A percentile compares a stretch with the other conserved stretches of the same genome.
phyloP scores from a whole-genome alignment of 2,888 invertebrate species.

The Archips crataeganus region DNA sequence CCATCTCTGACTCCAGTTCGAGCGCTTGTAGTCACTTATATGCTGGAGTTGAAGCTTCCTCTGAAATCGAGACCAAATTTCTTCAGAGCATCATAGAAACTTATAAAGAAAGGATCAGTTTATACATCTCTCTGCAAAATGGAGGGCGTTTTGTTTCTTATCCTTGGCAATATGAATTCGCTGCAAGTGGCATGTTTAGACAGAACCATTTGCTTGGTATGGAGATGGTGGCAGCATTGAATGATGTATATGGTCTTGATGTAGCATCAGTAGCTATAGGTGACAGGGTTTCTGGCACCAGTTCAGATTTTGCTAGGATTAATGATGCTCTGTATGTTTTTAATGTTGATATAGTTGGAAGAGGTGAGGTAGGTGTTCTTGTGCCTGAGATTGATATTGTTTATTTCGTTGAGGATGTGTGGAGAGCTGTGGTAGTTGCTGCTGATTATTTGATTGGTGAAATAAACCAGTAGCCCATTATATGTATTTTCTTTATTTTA shows the following conservation, averaged over 20 bases:
- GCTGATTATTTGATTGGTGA: conserved; percentile 51
- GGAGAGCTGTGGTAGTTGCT: conserved; percentile 65
- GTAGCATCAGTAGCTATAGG: conserved; percentile 62
- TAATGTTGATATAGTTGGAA: conserved; percentile 65
- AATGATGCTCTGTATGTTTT: conserved; percentile 62
- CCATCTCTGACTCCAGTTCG: conserved; percentile 83
- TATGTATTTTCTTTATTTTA: not conserved
- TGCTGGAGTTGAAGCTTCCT: conserved; percentile 87
- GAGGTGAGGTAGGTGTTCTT: conserved; percentile 58
- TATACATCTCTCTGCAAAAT: conserved; percentile 92
- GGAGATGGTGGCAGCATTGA: conserved; percentile 62
- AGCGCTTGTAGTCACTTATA: conserved; percentile 88
- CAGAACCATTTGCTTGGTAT: conserved; percentile 65
- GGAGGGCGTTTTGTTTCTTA: conserved; percentile 89
- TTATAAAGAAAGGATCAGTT: conserved; percentile 75
- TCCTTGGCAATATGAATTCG: conserved; percentile 88
- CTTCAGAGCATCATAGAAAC: conserved; percentile 84
- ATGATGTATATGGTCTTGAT: conserved; percentile 58
- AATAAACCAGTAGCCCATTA: conserved; percentile 6
- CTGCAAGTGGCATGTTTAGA: conserved; percentile 71
- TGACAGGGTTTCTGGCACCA: conserved; percentile 72
- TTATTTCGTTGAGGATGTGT: conserved; percentile 63
- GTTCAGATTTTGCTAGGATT: conserved; percentile 65
- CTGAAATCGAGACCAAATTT: conserved; percentile 88
- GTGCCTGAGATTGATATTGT: conserved; percentile 65